Conservation (phyloP, 2,113 vertebrate species). For the Lutjanus erythropterus region DNA sequence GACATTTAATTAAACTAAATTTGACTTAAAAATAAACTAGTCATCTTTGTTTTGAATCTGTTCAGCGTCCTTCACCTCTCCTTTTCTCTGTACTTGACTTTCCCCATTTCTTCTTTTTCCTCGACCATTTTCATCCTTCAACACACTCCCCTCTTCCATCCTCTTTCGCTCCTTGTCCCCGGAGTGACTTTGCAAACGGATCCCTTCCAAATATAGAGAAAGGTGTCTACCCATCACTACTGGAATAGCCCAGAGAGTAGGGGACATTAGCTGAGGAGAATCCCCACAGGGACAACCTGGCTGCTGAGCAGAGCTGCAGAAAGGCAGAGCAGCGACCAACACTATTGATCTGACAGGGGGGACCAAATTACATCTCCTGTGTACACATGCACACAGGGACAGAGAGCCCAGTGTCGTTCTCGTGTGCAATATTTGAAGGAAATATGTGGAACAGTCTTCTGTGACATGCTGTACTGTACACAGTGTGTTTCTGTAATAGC, state of each 20-base stretch:
- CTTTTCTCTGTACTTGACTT: background rate
- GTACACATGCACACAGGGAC: background rate
- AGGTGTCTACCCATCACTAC: slow-evolving; percentile 56
- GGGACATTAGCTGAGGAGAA: slow-evolving; percentile 36
- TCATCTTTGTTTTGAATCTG: background rate
- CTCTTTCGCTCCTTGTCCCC: slow-evolving; percentile 46
- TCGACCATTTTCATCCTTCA: slow-evolving; percentile 7
- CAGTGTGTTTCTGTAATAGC: too few species aligned
- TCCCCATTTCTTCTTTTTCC: background rate
- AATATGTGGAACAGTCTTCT: background rate
- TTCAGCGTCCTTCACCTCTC: slow-evolving; percentile 1
- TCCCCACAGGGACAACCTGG: slow-evolving; percentile 40
- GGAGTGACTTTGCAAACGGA: slow-evolving; percentile 71
- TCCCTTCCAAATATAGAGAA: slow-evolving; percentile 73
- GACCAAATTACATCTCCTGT: slow-evolving; percentile 13
- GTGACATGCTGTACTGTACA: background rate
- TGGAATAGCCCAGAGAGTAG: slow-evolving; percentile 62
- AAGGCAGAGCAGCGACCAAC: slow-evolving; percentile 14
- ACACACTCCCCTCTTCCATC: background rate
- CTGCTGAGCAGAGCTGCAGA: slow-evolving; percentile 1
- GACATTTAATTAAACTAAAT: background rate
- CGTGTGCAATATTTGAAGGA: background rate
- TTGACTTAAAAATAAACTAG: background rate
- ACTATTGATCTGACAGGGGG: slow-evolving; percentile 41
- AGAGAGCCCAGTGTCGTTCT: background rate